Conservation (phyloP, 2,797 vertebrate species). For the Pipistrellus pipistrellus region DNA sequence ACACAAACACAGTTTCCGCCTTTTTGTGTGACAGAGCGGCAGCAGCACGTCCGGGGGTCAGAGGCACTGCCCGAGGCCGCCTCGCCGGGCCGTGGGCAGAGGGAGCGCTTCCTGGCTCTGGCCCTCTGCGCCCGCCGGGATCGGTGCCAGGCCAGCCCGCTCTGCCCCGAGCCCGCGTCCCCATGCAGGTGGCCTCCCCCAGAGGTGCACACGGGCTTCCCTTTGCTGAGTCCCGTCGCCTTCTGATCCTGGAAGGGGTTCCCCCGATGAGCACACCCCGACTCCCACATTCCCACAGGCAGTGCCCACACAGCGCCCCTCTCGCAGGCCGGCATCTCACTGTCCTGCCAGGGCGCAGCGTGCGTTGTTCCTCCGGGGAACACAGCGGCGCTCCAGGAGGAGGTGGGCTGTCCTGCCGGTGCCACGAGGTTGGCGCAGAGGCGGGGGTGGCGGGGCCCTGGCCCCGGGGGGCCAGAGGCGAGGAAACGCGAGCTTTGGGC, state of each 20-base stretch:
- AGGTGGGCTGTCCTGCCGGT: rapidly evolving
- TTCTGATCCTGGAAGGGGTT: background rate
- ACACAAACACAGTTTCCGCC: background rate
- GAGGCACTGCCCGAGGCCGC: background rate
- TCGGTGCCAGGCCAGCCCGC: background rate
- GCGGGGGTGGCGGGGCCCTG: background rate
- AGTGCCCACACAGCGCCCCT: background rate
- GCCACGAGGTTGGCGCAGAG: background rate
- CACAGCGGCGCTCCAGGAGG: background rate
- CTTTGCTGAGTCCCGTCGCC: too few species aligned
- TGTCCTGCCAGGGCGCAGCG: background rate
- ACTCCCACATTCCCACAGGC: background rate
- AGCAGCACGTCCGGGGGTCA: background rate
- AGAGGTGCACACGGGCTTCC: background rate
- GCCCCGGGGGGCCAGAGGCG: background rate
- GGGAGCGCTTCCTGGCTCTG: rapidly evolving
- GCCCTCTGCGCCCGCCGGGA: rapidly evolving
- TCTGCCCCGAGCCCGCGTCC: background rate
- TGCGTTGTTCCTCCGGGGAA: background rate
- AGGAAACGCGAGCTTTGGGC: rapidly evolving
- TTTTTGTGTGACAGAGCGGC: background rate
- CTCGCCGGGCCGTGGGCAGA: background rate
- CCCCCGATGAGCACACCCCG: background rate
- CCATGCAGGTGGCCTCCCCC: background rate
- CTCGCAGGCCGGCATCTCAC: background rate